Evolutionary conservation across 2,797 vertebrate species (phyloP).

Genomic region (Phrynocephalus vlangalii): DNA sequence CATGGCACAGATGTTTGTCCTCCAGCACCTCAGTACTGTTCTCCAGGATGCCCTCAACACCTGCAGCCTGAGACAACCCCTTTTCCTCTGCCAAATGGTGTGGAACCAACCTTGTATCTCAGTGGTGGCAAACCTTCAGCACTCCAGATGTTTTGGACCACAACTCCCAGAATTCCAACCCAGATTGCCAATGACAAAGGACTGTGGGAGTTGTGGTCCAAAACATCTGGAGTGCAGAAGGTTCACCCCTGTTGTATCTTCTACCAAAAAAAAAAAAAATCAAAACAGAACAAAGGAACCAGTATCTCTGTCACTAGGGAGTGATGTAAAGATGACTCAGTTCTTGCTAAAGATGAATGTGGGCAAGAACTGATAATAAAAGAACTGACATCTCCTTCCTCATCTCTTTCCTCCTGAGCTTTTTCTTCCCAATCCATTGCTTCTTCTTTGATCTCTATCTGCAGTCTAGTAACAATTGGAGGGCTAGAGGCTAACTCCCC

Average conservation of each 20-base stretch:
- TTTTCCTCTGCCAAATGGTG: not conserved
- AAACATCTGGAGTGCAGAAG: too few species aligned
- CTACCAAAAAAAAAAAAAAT: not conserved
- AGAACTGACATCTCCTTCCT: not conserved
- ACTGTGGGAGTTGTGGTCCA: too few species aligned
- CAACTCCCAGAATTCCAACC: too few species aligned
- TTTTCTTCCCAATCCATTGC: not conserved
- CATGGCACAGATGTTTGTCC: not conserved
- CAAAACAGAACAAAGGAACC: not conserved
- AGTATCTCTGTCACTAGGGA: not conserved
- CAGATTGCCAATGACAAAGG: too few species aligned
- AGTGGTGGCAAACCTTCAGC: too few species aligned
- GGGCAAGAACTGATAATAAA: not conserved
- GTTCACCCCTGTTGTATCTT: not conserved
- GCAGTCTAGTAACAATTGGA: too few species aligned
- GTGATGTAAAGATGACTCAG: not conserved
- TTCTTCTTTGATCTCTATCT: not conserved
- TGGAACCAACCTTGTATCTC: not conserved
- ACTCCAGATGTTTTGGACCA: too few species aligned
- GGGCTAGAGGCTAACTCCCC: too few species aligned
- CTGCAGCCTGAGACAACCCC: not conserved
- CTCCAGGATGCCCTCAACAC: not conserved
- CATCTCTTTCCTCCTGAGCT: not conserved
- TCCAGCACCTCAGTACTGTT: not conserved
- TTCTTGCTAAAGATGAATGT: not conserved